phyloP scores from a whole-genome alignment of 2,113 vertebrate species.

The Pseudorectes ferrugineus region DNA sequence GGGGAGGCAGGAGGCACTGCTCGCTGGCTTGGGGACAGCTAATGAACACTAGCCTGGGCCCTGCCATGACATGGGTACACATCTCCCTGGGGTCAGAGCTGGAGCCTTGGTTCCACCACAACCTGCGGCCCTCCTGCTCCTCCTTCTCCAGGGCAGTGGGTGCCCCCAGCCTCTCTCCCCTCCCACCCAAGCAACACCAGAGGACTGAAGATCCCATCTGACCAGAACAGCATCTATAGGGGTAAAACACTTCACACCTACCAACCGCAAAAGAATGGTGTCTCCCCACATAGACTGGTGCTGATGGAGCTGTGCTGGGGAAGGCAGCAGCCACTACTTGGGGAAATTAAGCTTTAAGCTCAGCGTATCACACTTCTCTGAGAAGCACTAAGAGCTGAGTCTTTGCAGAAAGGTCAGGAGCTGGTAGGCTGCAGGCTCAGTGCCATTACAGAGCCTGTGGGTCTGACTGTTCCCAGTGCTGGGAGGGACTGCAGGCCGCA shows the following conservation, averaged over 20 bases:
- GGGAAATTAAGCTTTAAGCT: neutral
- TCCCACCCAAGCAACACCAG: neutral
- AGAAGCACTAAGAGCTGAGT: neutral
- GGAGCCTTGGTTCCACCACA: neutral
- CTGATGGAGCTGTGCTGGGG: neutral
- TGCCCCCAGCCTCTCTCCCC: neutral
- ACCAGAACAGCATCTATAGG: neutral
- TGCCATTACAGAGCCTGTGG: neutral
- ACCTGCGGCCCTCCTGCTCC: neutral
- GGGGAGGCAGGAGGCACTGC: neutral
- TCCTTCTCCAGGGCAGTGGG: neutral
- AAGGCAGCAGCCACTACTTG: neutral
- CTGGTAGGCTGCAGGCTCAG: neutral
- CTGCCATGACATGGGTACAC: rapidly evolving
- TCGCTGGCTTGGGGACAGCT: neutral
- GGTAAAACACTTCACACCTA: neutral
- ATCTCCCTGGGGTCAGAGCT: neutral
- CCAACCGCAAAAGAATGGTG: neutral
- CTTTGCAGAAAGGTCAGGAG: neutral
- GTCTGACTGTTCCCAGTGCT: neutral
- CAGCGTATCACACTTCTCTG: neutral
- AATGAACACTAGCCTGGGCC: neutral
- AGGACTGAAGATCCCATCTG: neutral
- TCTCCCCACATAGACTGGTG: neutral
- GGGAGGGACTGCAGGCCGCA: neutral